phyloP scores from a whole-genome alignment of 2,797 vertebrate species.

The Trachops cirrhosus region DNA sequence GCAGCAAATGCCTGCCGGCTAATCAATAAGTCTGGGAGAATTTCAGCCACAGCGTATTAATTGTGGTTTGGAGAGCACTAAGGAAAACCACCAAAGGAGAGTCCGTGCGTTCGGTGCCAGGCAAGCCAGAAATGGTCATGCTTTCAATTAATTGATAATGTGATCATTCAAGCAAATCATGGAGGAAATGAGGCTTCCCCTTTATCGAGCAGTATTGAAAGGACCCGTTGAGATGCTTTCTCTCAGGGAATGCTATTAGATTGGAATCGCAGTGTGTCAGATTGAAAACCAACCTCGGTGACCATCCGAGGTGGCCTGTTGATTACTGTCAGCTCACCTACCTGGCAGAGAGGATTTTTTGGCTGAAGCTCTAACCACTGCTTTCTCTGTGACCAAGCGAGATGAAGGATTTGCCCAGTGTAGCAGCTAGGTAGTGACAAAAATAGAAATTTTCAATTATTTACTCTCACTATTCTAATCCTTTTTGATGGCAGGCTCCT shows the following conservation, averaged over 20 bases:
- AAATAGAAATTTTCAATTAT: background rate
- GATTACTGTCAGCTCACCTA: background rate
- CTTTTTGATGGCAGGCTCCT: background rate
- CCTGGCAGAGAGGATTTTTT: background rate
- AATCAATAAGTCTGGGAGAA: conserved; percentile 62
- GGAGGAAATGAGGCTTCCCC: conserved; percentile 31
- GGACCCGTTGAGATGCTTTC: background rate
- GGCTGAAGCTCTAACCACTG: background rate
- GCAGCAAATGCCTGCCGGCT: conserved; percentile 48
- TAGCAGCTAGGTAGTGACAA: background rate
- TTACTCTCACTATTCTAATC: background rate
- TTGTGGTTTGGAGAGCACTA: background rate
- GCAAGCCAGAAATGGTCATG: background rate
- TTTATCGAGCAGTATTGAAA: background rate
- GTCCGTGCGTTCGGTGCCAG: conserved; percentile 3
- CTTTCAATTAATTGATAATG: conserved; percentile 64
- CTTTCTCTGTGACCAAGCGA: background rate
- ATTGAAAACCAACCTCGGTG: background rate
- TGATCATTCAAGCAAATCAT: conserved; percentile 42
- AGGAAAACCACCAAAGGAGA: conserved; percentile 53
- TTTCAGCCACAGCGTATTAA: conserved; percentile 55
- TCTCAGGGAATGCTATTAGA: background rate
- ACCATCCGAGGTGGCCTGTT: background rate
- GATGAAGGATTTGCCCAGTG: background rate
- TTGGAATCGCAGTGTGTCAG: background rate